These are phyloP conservation scores for Neopipo cinnamomea DNA, from an alignment of 2,113 vertebrate species.

Conservation along the genomic window DNA sequence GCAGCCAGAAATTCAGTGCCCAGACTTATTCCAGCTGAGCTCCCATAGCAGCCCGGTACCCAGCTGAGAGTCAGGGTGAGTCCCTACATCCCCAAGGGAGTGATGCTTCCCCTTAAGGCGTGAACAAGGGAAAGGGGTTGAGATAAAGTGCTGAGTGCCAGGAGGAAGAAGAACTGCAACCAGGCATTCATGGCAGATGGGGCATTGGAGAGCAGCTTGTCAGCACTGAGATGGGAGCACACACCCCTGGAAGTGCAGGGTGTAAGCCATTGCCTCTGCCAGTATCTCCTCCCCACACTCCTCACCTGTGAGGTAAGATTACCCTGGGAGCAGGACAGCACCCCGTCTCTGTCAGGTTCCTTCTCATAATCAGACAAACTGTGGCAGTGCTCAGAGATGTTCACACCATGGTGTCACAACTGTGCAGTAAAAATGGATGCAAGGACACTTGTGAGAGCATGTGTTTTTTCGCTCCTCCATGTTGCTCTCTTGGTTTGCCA, in stretches of 20 bases:
- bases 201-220: neutral
- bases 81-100: neutral
- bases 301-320: fast-evolving
- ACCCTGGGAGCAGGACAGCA: neutral
- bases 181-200: fast-evolving
- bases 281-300: neutral
- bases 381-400: neutral
- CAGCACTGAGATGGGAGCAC: neutral
- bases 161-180: neutral
- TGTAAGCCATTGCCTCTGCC: neutral
- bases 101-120: neutral
- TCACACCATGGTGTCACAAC: neutral
- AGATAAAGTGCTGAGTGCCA: neutral
- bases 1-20: neutral
- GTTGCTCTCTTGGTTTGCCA: neutral
- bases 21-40: neutral
- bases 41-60: neutral
- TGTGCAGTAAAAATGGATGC: neutral
- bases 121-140: neutral
- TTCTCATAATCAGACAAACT: neutral
- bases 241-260: neutral
- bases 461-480: neutral
- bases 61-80: neutral
- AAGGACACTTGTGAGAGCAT: fast-evolving
- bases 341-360: neutral